Base-by-base conservation (phyloP, 1,140 invertebrate genomes). In the Lasioglossum baleicum region DNA sequence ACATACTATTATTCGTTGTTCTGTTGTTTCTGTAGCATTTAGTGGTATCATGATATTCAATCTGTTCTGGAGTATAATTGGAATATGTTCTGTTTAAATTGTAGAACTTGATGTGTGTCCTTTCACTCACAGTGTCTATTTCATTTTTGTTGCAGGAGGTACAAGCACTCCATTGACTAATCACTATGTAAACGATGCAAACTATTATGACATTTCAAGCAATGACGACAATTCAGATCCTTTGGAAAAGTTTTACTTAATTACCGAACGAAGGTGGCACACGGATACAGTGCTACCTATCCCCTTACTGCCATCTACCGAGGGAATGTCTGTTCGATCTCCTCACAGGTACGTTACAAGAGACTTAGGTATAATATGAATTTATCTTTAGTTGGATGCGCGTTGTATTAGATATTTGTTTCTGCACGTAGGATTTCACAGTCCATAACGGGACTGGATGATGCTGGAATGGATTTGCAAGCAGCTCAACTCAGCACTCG, bases 401-500 rank as follows among this genome's bases (percentile, higher is more conserved):
- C 35, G n/a, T 53, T 44, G 26, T 51, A 31, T 71, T 68, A 31
- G 6, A 71, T 56, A 48, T 66, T 13, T 56, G 69, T 58, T 81
- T 40, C 77, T 71, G 10, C 58, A 71, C 58, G 17, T 44, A 92
- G 92, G 88, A 89, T 92, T 85, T 90, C 90, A 83, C 92, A 92
- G 92, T 93, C 92, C 92, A 90, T 90, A 83, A 89, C 84, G 78
- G 92, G 92, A 92, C 92, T 92, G 92, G 91, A 93, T 86, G 90
- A 93, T 93, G 92, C 92, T 93, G 92, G 90, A 89, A 93, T 93
- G 92, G 92, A 93, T 91, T 88, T 93, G 82, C 92, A 88, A 90
- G 85, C 87, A 87, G 87, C 91, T 82, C 91, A 92, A 83, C 88
- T 92, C 77, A 87, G 88, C 86, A 88, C 89, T 80, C 90, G 89